phyloP scores from a whole-genome alignment of 1,140 invertebrate genomes.

The Popillia japonica region DNA sequence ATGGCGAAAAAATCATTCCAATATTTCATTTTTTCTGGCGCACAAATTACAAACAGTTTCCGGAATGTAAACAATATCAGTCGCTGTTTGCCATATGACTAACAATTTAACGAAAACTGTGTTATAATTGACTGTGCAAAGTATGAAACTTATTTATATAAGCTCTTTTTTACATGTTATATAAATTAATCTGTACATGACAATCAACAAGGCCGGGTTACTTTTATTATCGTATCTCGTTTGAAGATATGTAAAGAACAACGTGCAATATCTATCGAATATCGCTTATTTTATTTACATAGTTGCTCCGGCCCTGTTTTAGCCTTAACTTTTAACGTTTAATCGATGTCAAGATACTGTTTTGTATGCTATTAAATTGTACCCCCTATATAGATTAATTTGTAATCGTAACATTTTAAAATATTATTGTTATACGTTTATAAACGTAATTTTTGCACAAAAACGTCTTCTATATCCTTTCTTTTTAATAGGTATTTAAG shows the following conservation, averaged over 20 bases:
- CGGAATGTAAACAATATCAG: too few species aligned
- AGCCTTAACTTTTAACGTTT: background rate
- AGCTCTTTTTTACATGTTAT: too few species aligned
- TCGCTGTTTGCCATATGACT: background rate
- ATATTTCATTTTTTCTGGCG: too few species aligned
- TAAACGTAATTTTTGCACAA: slow-evolving; percentile 6
- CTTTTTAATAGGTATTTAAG: background rate
- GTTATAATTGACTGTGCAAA: background rate
- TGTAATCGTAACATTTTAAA: background rate
- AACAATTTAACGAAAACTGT: slow-evolving; percentile 5
- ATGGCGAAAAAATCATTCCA: too few species aligned
- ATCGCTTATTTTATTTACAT: background rate
- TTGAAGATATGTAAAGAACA: too few species aligned
- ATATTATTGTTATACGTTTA: background rate
- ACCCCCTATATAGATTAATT: background rate
- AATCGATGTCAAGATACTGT: background rate
- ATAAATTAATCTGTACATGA: background rate
- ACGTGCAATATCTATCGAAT: background rate
- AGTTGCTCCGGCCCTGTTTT: background rate
- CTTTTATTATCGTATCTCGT: too few species aligned
- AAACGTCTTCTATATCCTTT: too few species aligned
- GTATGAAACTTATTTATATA: background rate
- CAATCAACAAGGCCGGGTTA: background rate
- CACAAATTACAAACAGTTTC: too few species aligned
- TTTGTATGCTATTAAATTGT: background rate